phyloP scores from a whole-genome alignment of 2,888 invertebrate genomes.

The Trissonchulus sp. region DNA sequence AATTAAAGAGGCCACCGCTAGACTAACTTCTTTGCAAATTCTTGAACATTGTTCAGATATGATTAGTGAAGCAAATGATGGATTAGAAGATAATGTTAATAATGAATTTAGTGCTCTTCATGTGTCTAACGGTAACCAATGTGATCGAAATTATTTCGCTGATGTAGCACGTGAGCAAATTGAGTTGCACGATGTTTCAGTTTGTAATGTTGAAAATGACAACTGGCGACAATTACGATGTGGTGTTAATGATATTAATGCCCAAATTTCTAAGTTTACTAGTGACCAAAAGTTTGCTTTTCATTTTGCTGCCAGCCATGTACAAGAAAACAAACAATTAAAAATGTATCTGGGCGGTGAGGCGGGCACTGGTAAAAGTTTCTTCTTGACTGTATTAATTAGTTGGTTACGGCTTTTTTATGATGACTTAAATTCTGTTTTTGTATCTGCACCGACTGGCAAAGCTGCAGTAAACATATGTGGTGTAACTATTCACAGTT shows the following conservation, averaged over 20 bases:
- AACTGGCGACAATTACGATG: not conserved
- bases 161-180: no score
- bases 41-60: not conserved
- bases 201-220: no score
- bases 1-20: not conserved
- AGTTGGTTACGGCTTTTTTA: not conserved
- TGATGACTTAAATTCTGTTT: not conserved
- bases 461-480: constrained; percentile 1
- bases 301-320: not conserved
- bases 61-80: no score
- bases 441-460: constrained; percentile 2
- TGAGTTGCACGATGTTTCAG: no score
- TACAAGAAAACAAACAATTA: not conserved
- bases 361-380: not conserved
- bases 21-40: not conserved
- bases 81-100: no score
- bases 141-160: no score
- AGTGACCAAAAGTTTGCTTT: constrained; percentile 1
- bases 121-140: no score
- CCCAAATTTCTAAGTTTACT: not conserved
- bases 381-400: not conserved
- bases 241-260: not conserved
- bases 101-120: no score
- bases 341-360: not conserved
- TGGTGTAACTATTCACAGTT: not conserved